These are phyloP conservation scores for Chromoteleia sp. DNA, from an alignment of 2,888 invertebrate genomes.

Conservation along the genomic window DNA sequence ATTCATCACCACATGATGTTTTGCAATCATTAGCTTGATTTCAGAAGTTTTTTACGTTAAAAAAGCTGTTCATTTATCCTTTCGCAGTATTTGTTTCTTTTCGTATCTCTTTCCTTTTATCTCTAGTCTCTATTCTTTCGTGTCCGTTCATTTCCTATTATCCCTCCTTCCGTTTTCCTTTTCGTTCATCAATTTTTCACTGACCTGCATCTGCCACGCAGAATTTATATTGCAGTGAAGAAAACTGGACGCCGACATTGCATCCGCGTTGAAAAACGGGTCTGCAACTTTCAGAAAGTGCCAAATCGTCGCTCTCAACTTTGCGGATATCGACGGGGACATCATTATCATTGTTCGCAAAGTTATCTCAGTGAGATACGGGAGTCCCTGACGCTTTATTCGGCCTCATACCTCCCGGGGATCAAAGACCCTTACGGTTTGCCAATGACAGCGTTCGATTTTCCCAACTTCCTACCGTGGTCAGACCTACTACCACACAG, in stretches of 20 bases:
- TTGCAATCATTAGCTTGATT: conserved; percentile 44
- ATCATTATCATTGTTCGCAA: conserved; percentile 29
- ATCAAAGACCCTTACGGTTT: too few species aligned
- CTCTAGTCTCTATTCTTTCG: not conserved
- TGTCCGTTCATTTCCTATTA: too few species aligned
- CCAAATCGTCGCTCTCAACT: conserved; percentile 28
- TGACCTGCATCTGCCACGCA: conserved; percentile 32
- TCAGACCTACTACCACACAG: too few species aligned
- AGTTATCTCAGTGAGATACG: too few species aligned
- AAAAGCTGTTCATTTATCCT: conserved; percentile 36
- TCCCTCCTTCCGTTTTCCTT: not conserved
- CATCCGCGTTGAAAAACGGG: conserved; percentile 39
- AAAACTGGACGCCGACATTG: conserved; percentile 33
- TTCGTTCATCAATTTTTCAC: conserved; percentile 7
- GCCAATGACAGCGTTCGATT: too few species aligned
- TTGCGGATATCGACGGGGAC: conserved; percentile 48
- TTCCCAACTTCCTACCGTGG: too few species aligned
- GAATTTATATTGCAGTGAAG: conserved; percentile 20
- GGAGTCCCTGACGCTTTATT: too few species aligned
- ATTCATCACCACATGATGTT: conserved; percentile 1
- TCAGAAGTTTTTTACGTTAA: conserved; percentile 24
- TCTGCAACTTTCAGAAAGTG: conserved; percentile 52
- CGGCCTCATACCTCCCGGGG: too few species aligned
- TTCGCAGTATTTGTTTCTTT: conserved; percentile 28
- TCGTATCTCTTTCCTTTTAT: conserved; percentile 1